Evolutionary conservation across 2,888 invertebrate genomes (phyloP), one percentile per base, ranked within the genome.

Genomic region (Tineola bisselliella): DNA sequence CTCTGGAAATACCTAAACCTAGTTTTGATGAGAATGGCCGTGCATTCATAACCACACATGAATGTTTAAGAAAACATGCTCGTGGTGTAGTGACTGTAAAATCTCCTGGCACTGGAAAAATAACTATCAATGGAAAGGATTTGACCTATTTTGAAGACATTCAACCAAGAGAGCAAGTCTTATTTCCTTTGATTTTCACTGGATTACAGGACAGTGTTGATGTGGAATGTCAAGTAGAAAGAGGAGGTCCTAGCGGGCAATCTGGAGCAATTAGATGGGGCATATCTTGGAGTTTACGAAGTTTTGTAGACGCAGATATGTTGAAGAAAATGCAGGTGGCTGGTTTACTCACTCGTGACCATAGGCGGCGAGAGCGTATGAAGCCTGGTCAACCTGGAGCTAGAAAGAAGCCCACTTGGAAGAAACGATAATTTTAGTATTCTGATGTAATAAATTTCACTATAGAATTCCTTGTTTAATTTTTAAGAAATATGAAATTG

Each of bases 311-410:
- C 67, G 77, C 87, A 63, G 90, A 92, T 15, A 92, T 90, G 84
- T 79, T 93, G 61, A 93, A 96, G 75, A 91, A 91, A 73, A 94
- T 98, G 96, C 90, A 95, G 84, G 76, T 97, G 65, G 95, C 97
- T 77, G 98, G 98, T 44, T 83, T 98, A 62, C 82, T 98, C 58
- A 94, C 94, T 17, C 88, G 90, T 69, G 98, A 97, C 77, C 89
- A 88, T 64, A 88, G 98, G 61, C 84, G 83, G 17, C 90, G 90
- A 62, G 98, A 98, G 81, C 90, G 98, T 67, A 95, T 96, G 91
- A 97, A 97, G 91, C 93, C 93, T 61, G 98, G 97, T 8, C 96
- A 96, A 81, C 92, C 91, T 69, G 94, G 94, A 68, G 96, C 98
- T 17, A 92, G 98, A 70, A 93, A 91, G 75, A 96, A 95, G 77